Evolutionary conservation across 1,140 invertebrate genomes (phyloP).

Genomic region (Dreissena rostriformis): DNA sequence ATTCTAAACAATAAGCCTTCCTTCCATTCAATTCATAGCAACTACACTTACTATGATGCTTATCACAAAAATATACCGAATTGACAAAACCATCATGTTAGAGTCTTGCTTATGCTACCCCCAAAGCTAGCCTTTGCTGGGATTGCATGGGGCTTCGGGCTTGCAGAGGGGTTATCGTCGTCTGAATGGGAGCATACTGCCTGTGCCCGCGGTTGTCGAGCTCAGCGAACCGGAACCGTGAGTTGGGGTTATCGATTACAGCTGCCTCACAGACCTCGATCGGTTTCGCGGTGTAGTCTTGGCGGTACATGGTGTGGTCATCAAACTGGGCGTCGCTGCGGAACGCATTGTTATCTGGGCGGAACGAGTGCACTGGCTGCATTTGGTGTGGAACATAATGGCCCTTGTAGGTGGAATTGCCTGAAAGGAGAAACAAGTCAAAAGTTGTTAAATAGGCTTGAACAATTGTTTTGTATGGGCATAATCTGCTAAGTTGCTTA

Average conservation of each 20-base stretch:
- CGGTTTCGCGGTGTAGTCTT: slow-evolving; percentile 43
- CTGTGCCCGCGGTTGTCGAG: slow-evolving; percentile 32
- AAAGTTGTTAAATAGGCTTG: neutral
- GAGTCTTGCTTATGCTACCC: slow-evolving; percentile 31
- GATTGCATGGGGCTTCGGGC: slow-evolving; percentile 27
- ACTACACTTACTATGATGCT: too few species aligned
- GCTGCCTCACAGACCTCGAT: slow-evolving; percentile 36
- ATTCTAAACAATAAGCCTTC: too few species aligned
- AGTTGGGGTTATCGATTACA: slow-evolving; percentile 31
- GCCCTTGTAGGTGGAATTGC: slow-evolving; percentile 44
- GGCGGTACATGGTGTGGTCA: slow-evolving; percentile 39
- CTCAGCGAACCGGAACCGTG: slow-evolving; percentile 26
- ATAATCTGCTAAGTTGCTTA: too few species aligned
- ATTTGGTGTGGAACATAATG: slow-evolving; percentile 46
- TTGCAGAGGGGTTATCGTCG: slow-evolving; percentile 34
- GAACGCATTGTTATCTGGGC: slow-evolving; percentile 39
- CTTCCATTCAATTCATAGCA: too few species aligned
- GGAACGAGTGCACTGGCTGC: slow-evolving; percentile 17
- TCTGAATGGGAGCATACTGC: slow-evolving; percentile 39
- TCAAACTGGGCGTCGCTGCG: slow-evolving; percentile 45
- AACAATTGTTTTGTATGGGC: too few species aligned
- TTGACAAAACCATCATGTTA: too few species aligned
- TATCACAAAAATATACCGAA: too few species aligned
- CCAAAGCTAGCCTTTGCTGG: slow-evolving; percentile 47
- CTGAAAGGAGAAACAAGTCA: slow-evolving; percentile 9